Evolutionary conservation across 1,140 invertebrate genomes (phyloP).

Genomic region (Triops longicaudatus): DNA sequence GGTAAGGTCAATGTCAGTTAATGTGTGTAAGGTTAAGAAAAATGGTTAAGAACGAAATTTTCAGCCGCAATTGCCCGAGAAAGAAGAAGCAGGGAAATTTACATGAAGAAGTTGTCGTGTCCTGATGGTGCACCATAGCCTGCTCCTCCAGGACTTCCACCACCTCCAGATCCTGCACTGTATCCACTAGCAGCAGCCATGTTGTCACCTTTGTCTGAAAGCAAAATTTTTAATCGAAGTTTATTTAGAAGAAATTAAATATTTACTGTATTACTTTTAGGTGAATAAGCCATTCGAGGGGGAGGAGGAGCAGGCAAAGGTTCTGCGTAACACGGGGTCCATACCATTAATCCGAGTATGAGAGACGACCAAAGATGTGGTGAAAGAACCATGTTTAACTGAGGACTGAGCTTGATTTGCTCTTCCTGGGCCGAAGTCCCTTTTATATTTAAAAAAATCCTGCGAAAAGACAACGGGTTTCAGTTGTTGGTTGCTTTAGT

Average conservation of each 20-base stretch:
- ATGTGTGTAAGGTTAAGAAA: too few relatives aligned
- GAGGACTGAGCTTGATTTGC: not conserved
- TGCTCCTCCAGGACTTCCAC: not conserved
- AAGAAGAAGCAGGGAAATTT: too few relatives aligned
- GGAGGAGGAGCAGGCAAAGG: not conserved
- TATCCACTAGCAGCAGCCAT: not conserved
- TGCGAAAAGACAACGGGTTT: not conserved
- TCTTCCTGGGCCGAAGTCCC: not conserved
- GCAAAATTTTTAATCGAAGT: not conserved
- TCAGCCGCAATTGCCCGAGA: too few relatives aligned
- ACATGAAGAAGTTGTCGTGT: not conserved
- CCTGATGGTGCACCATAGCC: not conserved
- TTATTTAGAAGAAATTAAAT: not conserved
- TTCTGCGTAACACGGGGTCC: not conserved
- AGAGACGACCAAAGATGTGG: not conserved
- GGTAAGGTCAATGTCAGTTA: too few relatives aligned
- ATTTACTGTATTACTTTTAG: not conserved
- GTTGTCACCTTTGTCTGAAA: not conserved
- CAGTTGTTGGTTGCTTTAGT: not conserved
- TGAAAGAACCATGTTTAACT: not conserved
- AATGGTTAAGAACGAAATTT: too few relatives aligned
- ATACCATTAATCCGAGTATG: not conserved
- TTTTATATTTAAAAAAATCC: not conserved
- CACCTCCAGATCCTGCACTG: not conserved
- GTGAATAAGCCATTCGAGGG: not conserved